phyloP scores from a whole-genome alignment of 2,888 invertebrate species.

The Stramonita haemastoma region DNA sequence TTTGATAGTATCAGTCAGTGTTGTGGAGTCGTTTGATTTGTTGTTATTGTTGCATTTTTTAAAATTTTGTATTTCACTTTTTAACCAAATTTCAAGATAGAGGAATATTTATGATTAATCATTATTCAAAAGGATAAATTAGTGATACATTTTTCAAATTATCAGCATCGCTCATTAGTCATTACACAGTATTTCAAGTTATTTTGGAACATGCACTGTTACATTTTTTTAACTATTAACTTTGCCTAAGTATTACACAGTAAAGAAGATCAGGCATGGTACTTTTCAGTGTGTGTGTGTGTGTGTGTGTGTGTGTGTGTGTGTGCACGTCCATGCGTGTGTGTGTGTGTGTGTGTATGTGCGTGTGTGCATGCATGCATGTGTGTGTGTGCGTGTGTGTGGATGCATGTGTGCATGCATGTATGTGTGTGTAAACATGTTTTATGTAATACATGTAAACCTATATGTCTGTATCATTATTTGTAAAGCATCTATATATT shows the following conservation, averaged over 20 bases:
- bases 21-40: too few relatives aligned
- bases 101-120: too few relatives aligned
- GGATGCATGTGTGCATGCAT: conserved; percentile 1
- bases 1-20: too few relatives aligned
- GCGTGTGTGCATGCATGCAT: not conserved
- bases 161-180: too few relatives aligned
- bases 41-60: too few relatives aligned
- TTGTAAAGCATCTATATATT: not conserved
- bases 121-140: too few relatives aligned
- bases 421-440: not conserved
- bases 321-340: not conserved
- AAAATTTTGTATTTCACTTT: too few relatives aligned
- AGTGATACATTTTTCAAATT: too few relatives aligned
- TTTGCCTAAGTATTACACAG: not conserved
- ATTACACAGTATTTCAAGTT: too few relatives aligned
- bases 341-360: not conserved
- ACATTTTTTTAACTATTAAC: too few relatives aligned
- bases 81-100: too few relatives aligned
- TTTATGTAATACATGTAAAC: not conserved
- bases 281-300: not conserved
- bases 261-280: not conserved
- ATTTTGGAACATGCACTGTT: too few relatives aligned
- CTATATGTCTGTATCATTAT: not conserved
- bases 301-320: not conserved
- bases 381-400: not conserved